phyloP scores from a whole-genome alignment of 2,797 vertebrate genomes.

The Myotis vivesi region DNA sequence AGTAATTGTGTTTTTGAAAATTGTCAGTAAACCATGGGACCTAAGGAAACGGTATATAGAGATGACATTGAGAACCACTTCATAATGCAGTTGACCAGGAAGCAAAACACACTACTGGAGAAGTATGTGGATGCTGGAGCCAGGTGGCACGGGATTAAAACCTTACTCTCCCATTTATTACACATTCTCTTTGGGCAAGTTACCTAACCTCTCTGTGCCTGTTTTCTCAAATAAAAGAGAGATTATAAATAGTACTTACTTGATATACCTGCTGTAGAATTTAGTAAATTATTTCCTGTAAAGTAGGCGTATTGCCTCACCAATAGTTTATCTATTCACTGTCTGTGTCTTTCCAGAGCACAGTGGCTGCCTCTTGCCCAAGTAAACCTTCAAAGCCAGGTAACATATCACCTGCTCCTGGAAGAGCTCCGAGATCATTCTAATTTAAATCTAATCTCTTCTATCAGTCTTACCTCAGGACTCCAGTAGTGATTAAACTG shows the following conservation, averaged over 20 bases:
- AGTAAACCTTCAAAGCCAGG: neutral
- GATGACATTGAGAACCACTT: neutral
- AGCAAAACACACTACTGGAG: neutral
- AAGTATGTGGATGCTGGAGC: neutral
- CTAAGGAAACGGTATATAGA: neutral
- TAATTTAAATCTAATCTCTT: neutral
- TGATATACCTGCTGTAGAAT: neutral
- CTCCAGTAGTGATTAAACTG: neutral
- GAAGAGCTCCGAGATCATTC: neutral
- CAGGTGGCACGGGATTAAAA: neutral
- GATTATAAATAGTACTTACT: neutral
- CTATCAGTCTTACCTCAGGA: neutral
- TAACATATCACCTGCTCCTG: neutral
- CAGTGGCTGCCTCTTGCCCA: neutral
- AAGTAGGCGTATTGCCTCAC: neutral
- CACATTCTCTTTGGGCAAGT: neutral
- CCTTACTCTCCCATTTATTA: neutral
- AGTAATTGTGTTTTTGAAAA: neutral
- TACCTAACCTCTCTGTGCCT: neutral
- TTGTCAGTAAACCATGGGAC: neutral
- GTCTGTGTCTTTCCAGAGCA: neutral
- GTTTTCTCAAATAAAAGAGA: slow-evolving; percentile 7
- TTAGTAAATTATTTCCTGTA: neutral
- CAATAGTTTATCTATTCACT: neutral
- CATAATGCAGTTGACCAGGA: neutral